phyloP scores from a whole-genome alignment of 2,888 invertebrate species.

The Molanna angustata region DNA sequence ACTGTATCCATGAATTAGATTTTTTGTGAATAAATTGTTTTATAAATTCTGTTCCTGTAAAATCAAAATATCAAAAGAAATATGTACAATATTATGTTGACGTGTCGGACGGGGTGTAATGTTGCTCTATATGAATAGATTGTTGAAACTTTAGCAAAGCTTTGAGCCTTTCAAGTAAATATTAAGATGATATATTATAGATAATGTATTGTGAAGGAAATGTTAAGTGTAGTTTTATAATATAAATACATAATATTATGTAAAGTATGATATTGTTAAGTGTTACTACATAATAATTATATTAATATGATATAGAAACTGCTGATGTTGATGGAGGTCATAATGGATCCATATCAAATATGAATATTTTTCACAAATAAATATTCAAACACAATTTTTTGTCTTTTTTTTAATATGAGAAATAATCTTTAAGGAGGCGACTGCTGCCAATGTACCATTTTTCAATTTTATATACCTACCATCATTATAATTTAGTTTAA shows the following conservation, averaged over 20 bases:
- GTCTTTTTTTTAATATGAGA: neutral
- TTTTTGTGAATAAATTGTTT: too few species aligned
- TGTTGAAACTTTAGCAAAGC: conserved; percentile 6
- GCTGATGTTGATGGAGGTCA: conserved; percentile 23
- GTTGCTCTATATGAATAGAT: neutral
- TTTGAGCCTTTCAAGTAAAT: conserved; percentile 10
- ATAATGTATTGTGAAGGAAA: too few species aligned
- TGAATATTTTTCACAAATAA: conserved; percentile 33
- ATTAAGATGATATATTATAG: neutral
- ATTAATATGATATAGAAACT: conserved; percentile 24
- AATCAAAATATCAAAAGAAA: too few species aligned
- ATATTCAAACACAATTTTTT: conserved; percentile 22
- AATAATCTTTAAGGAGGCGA: neutral
- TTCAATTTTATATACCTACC: too few species aligned
- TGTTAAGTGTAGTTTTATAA: too few species aligned
- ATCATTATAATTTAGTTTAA: too few species aligned
- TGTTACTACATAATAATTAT: too few species aligned
- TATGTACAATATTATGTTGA: too few species aligned
- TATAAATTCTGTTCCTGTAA: too few species aligned
- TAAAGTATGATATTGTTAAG: conserved; percentile 31
- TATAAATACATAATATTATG: conserved; percentile 20
- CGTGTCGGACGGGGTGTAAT: too few species aligned
- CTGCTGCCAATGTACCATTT: too few species aligned
- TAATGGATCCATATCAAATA: conserved; percentile 33
- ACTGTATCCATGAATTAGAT: too few species aligned